Evolutionary conservation across 2,888 invertebrate genomes (phyloP).

Genomic region (Athalia cordata): DNA sequence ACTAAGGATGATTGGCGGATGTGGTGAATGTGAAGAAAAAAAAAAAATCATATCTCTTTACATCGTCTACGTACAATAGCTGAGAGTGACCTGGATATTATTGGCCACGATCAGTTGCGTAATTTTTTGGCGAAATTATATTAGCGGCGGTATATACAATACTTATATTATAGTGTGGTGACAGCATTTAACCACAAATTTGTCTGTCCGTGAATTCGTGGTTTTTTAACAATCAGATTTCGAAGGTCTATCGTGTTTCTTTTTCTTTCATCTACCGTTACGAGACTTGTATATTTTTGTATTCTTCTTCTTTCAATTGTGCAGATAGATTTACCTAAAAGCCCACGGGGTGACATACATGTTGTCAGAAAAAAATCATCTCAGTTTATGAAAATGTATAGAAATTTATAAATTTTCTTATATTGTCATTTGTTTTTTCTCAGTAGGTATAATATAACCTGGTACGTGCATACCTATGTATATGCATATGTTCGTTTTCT

Average conservation of each 20-base stretch:
- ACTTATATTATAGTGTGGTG: neutral
- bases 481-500: no score
- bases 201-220: slow-evolving; percentile 27
- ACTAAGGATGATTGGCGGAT: slow-evolving; percentile 13
- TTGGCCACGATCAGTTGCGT: neutral
- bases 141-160: neutral
- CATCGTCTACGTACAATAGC: neutral
- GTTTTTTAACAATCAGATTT: slow-evolving; percentile 29
- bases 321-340: no score
- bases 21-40: slow-evolving; percentile 12
- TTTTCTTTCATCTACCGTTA: slow-evolving; percentile 4
- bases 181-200: slow-evolving; percentile 10
- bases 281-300: neutral
- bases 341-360: no score
- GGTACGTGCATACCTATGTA: no score
- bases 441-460: no score
- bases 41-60: neutral
- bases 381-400: no score
- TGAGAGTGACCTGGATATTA: slow-evolving; percentile 10
- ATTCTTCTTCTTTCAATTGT: no score
- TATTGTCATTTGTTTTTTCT: no score
- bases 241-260: slow-evolving; percentile 17
- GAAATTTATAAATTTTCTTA: no score
- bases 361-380: no score
- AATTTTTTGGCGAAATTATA: slow-evolving; percentile 32